Base-by-base conservation (phyloP, 92 coral and sea anemone species). In the Phenganax subtilis region DNA sequence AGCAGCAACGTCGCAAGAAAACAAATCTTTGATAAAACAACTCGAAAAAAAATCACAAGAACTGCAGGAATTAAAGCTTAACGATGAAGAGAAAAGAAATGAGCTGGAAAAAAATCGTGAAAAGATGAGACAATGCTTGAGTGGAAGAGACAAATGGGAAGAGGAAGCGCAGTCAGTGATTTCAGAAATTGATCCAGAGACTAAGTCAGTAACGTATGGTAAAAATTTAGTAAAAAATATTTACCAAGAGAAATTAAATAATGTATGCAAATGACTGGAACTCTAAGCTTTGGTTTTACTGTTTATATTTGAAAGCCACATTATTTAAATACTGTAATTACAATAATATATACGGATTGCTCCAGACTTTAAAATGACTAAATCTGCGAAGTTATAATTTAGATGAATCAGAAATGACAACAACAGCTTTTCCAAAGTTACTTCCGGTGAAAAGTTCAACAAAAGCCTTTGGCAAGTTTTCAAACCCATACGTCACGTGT, bases 401-500 rank as follows among this genome's bases (percentile, higher is more conserved):
- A 6, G 73, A 68, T 25, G 52, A 30, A 37, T 68, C 16, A 68
- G 53, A 8, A 2, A 68, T 53, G 3, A 68, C 30, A 68, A 79
- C 73, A 63, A 65, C 85, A 9, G 85, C 72, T 82, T 82, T 82
- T 0, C 85, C 85, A 82, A 82, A 82, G 80, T 82, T 82, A 64
- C 67, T 80, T 16, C 85, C 80, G 15, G 85, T 72, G 55, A 82
- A 73, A 27, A 82, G 61, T 64, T 82, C 85, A 51, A 82, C 60
- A 10, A 82, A 82, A 28, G 85, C 85, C 62, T 82, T 82, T 82
- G 85, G 85, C 14, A 82, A 72, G 62, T 82, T 82, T 55, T 82
- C 85, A 82, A 82, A 82, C 17, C 85, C 85, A 58, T 82, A 51
- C 17, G 85, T 82, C n/a, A 82, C 29, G 71, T 82, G 85, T 82